Base-by-base conservation (phyloP, 2,888 invertebrate genomes). In the Plusia festucae region DNA sequence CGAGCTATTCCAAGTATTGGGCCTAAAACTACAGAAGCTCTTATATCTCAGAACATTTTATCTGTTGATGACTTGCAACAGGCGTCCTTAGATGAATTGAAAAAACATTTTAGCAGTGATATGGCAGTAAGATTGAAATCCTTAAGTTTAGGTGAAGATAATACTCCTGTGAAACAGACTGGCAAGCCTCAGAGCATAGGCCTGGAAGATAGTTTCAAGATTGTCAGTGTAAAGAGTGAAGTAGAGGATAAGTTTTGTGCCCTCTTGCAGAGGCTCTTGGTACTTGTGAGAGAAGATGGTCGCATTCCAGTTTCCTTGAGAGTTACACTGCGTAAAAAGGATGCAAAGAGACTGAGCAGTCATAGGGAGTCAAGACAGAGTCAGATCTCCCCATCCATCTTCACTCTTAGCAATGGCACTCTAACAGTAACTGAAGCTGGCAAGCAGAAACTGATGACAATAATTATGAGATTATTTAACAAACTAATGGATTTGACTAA, bases 121-220 rank as follows among this genome's bases (percentile, higher is more conserved):
- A 96, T 97, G 83, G 97, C 97, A 44, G 96, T 96, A 49, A 96
- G 96, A 88, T 91, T 98, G 81, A 96, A 96, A 84, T 96, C 96
- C 69, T 94, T 97, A 81, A 96, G 97, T 72, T 95, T 96, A 89
- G 98, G 98, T n/a, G 96, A 97, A 66, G 98, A 98, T 88, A 95
- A 95, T 73, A 95, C 96, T 71, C 94, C 95, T 58, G 97, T 98
- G 0, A 97, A 97, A 82, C 95, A 96, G 66, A 96, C 96, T 46
- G 97, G 97, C 5, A 97, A 96, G 85, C 98, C 98, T 15, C 97
- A 97, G 87, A 97, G 97, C 70, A 97, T 98, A 82, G 97, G 98
- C 20, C 90, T 98, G 68, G 98, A 98, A 86, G 98, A 98, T 87
- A 96, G 97, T 65, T 97, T 97, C 88, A 96, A 96, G 82, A 96